Evolutionary conservation across 2,888 invertebrate genomes (phyloP), one percentile per base, ranked within the genome.

Genomic region (Magallana nippona): DNA sequence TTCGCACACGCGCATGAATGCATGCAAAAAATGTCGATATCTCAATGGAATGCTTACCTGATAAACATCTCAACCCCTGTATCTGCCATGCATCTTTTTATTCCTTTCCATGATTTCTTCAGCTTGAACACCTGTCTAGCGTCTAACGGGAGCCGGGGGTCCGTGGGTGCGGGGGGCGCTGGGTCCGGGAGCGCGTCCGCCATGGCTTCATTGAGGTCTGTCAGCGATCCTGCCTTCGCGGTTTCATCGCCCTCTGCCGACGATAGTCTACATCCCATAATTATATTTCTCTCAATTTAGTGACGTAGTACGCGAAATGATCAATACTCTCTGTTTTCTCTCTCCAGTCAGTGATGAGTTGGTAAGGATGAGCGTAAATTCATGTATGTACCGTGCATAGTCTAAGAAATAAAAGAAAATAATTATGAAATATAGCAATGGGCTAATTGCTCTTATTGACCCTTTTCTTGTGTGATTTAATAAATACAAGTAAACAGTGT

Each of bases 11-110:
- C 60, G 10, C 63, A 60, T 27, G 27, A 63, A 11, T 63, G 63
- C 27, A 27, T 63, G 63, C 27, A 27, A 27, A 15, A 62, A 19
- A 63, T 63, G 22, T 27, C 22, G 19, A 22, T 13, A 63, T 44
- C 5, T 63, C 63, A 63, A 22, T 63, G 60, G 60, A 13, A 63
- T 19, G 63, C 91, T 87, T 86, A 93, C 93, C 92, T 90, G 82
- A 93, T 91, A 86, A 93, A 92, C 93, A 93, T 92, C 82, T 93
- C 93, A 1, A 93, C 89, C 32, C 93, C 93, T 13, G 93, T 93
- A 44, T 90, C 88, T 83, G 91, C 92, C 89, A 93, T 90, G 84
- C 91, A 89, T 80, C 93, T 80, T 86, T 93, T 93, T 81, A 93
- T 91, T 80, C 92, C 93, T 88, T 93, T 93, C 93, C 93, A 93